Evolutionary conservation across 2,797 vertebrate species (phyloP), one percentile per base, ranked within the genome.

Genomic region (Limnodromus scolopaceus): DNA sequence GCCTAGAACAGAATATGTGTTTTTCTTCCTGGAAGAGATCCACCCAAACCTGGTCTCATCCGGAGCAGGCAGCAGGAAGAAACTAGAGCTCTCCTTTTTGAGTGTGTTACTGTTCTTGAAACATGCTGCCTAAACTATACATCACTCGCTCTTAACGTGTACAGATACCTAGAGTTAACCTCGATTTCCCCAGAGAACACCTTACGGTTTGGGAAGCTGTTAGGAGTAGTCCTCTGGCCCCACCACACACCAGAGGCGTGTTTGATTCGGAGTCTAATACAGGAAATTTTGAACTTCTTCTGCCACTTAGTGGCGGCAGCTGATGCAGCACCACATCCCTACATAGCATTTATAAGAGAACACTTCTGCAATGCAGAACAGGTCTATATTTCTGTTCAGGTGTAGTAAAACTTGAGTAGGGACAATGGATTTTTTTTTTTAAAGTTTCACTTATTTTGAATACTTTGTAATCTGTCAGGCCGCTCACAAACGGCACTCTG

Each of bases 291-390:
- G 79, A 49, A 16, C 76, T 72, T 84, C 91, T 91, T 46, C 96
- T 97, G 96, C 95, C 96, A 55, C 95, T 65, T 66, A 92, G 95
- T 64, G 96, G 96, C 84, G 55, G 83, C 57, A 82, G 80, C 49
- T 58, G 70, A 41, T 70, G 80, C 83, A 79, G 87, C 93, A 89
- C 34, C 74, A 27, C 32, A 53, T 24, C 30, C 9, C 54, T 12
- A 2, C 64, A 39, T 27, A 4, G 14, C 13, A 7, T 41, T n/a
- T 1, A 0, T 30, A 19, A 54, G 23, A 57, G 27, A 66, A 28
- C 16, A 36, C 8, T 43, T 43, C n/a, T 20, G 71, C 0, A 3
- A 10, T 23, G 39, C 2, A 9, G 19, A 72, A 27, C 7, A 41
- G 39, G 14, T n/a, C 49, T 49, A 0, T 60, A 4, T 45, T 85